Base-by-base conservation (phyloP, 1,140 invertebrate genomes). In the Drosophila setifemur region DNA sequence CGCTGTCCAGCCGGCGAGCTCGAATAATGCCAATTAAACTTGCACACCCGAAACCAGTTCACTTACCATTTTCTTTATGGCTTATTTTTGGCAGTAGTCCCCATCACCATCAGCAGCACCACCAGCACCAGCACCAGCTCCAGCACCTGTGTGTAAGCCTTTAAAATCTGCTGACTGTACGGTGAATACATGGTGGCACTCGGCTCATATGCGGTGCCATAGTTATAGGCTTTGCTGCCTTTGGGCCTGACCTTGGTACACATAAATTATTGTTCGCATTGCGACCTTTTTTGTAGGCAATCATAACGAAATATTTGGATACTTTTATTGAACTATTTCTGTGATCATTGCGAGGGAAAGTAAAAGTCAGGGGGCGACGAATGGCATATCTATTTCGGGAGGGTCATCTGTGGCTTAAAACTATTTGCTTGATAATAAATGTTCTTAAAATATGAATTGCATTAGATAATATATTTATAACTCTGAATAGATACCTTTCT, bases 1-100 rank as follows among this genome's bases (percentile, higher is more conserved):
- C 49, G 52, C 64, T 73, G 61, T 40, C 69, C 55, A 60, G 55
- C 69, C 25, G 35, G 50, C 21, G 50, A 73, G 73, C 70, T 68
- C 81, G 61, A 79, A 86, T 85, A 85, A 86, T 79, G 54, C 39
- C 79, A 86, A 86, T 85, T 85, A 79, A 85, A 86, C 50, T 86
- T 74, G 77, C 73, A 70, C 64, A 75, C 39, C n/a, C n/a, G 48
- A 72, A 86, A 85, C 79, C 81, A 75, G 79, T 85, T 85, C 67
- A 57, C 55, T 77, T 83, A 77, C 39, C 60, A 43, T 58, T 69
- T 57, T 69, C 21, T 35, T 53, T 55, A 47, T 49, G 53, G 31
- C 33, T 69, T 55, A 49, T 64, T 85, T 75, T 83, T 63, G 50
- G 66, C 77, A 81, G 72, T 63, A 53, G 29, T 63, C 25, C 11